A percentile compares a stretch with the other conserved stretches of the same genome.
Evolutionary conservation across 2,888 invertebrate species (phyloP).

Genomic region (Ophion slaviceki): DNA sequence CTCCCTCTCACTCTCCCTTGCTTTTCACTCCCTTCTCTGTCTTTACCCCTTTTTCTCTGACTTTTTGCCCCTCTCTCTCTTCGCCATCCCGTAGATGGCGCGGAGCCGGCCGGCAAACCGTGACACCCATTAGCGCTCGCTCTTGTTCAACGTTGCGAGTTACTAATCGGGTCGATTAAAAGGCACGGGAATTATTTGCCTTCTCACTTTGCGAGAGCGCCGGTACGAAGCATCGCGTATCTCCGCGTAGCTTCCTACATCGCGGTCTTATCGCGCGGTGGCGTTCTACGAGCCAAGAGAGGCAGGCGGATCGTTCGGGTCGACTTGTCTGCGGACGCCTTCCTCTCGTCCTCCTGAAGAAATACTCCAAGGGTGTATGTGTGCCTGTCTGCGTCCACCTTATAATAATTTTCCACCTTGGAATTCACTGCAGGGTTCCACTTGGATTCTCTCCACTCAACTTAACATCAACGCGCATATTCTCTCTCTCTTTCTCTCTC

Average conservation of each 20-base stretch:
- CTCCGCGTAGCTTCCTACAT: constrained; percentile 26
- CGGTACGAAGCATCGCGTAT: not conserved
- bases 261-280: constrained; percentile 43
- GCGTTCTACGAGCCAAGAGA: constrained; percentile 9
- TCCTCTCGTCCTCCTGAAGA: constrained; percentile 40
- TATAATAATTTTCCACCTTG: constrained; percentile 45
- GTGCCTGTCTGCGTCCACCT: not conserved
- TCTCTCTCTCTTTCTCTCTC: not conserved
- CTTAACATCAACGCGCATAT: constrained; percentile 4
- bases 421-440: constrained; percentile 59
- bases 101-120: constrained; percentile 53
- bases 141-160: constrained; percentile 71
- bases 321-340: constrained; percentile 36
- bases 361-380: constrained; percentile 36
- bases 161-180: constrained; percentile 78
- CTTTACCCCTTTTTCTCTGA: not conserved
- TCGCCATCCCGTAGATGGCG: not conserved
- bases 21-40: not conserved
- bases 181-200: constrained; percentile 51
- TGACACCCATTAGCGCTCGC: constrained; percentile 71
- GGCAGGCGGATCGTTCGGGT: constrained; percentile 25
- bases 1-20: not conserved
- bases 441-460: constrained; percentile 24
- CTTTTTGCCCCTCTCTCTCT: not conserved
- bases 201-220: constrained; percentile 12